Base-by-base conservation (phyloP, 2,797 vertebrate genomes). In the Scolopax rusticola region DNA sequence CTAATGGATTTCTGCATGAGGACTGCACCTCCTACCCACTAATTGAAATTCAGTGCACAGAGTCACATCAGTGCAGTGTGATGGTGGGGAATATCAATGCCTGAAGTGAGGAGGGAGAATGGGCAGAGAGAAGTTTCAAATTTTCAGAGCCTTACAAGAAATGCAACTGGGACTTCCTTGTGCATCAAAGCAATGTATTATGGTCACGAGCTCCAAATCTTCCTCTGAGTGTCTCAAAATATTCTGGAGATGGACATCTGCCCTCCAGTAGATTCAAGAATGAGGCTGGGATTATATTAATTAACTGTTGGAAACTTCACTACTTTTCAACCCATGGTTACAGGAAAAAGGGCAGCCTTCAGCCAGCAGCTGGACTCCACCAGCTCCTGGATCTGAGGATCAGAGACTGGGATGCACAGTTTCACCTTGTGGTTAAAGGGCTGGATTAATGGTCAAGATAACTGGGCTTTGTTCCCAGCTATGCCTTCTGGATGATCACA, bases 81-180 rank as follows among this genome's bases (percentile, higher is more conserved):
- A 7, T 94, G 94, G 96, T 69, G 70, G 78, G 77, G 97, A 96
- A 97, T 97, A 89, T 65, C 93, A 97, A 96, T 95, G 95, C 45
- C 41, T 7, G 13, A 65, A 92, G 67, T 23, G 77, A 40, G 86
- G 63, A 82, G n/a, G n/a, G 28, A n/a, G 59, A 95, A 28, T 0
- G 2, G 38, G n/a, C n/a, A 81, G 53, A 77, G 69, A 57, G 33
- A 86, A 84, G 28, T 86, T 86, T 75, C 19, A 38, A 18, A n/a
- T 80, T 63, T 89, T 81, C 70, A 40, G 38, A 57, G 59, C 15
- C 47, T 61, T 54, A 30, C n/a, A 67, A 71, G 12, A 73, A 89
- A 60, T 4, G 12, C 1, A 4, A 40, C n/a, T 10, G 33, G 36
- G 48, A 50, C 27, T 79, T 90, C 23, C 0, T 6, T 10, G 14